These are phyloP conservation scores for Delia radicum DNA, from an alignment of 1,140 invertebrate species.

Conservation along the genomic window DNA sequence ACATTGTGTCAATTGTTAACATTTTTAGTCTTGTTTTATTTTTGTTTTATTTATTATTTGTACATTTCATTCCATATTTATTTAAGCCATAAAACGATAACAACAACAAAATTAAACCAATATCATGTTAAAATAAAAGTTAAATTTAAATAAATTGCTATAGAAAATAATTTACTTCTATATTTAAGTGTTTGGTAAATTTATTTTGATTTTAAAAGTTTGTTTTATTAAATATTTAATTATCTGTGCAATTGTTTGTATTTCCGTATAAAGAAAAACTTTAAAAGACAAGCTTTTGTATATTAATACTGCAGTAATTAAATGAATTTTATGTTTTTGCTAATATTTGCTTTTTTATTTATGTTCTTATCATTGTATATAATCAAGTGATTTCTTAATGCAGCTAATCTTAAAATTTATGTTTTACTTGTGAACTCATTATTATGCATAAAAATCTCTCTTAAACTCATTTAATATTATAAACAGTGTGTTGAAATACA, in stretches of 20 bases:
- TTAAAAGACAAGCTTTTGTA: background rate
- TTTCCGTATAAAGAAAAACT: too few species aligned
- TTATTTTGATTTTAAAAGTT: background rate
- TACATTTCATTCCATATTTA: background rate
- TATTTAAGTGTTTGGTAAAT: background rate
- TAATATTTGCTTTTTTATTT: background rate
- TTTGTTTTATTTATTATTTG: background rate
- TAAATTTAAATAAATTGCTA: background rate
- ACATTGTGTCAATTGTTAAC: slow-evolving; percentile 24
- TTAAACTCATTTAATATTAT: too few species aligned
- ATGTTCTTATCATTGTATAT: background rate
- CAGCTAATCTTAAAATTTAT: background rate
- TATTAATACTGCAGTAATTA: background rate
- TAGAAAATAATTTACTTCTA: background rate
- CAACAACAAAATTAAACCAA: background rate
- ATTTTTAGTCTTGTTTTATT: background rate
- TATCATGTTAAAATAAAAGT: background rate
- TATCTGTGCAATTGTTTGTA: background rate
- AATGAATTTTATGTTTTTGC: background rate
- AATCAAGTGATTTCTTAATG: background rate
- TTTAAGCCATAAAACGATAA: background rate
- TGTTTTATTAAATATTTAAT: background rate
- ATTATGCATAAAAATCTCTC: background rate
- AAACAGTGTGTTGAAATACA: too few species aligned
- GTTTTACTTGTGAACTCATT: background rate